Evolutionary conservation across 2,888 invertebrate species (phyloP).

Genomic region (Heteropelma amictum): DNA sequence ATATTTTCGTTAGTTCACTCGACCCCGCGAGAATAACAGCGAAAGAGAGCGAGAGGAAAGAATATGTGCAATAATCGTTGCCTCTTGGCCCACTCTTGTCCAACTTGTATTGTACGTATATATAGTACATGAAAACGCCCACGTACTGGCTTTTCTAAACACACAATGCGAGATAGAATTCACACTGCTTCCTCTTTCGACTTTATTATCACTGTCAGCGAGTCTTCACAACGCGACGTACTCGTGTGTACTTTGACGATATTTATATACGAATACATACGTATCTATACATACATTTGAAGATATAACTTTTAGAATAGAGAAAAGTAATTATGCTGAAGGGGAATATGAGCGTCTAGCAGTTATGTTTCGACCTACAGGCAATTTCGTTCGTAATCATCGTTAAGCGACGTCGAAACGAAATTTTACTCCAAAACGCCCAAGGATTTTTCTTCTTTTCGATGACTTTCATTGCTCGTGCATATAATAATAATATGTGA

Average conservation of each 20-base stretch:
- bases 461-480: too few relatives aligned
- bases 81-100: too few relatives aligned
- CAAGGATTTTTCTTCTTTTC: too few relatives aligned
- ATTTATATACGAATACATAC: background rate
- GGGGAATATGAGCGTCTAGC: slow-evolving; percentile 42
- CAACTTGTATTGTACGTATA: too few relatives aligned
- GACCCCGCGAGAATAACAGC: background rate
- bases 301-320: background rate
- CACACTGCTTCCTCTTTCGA: slow-evolving; percentile 3
- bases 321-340: slow-evolving; percentile 62
- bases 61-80: slow-evolving; percentile 23
- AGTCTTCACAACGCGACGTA: background rate
- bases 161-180: too few relatives aligned
- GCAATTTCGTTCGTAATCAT: too few relatives aligned
- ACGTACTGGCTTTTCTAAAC: too few relatives aligned
- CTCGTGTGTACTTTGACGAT: background rate
- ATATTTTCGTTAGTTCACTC: slow-evolving; percentile 44
- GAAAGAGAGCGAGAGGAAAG: slow-evolving; percentile 2
- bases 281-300: background rate
- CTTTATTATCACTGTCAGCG: background rate
- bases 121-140: too few relatives aligned
- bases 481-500: too few relatives aligned
- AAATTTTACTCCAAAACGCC: too few relatives aligned
- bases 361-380: too few relatives aligned
- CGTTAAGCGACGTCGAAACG: too few relatives aligned